Evolutionary conservation across 2,113 vertebrate genomes (phyloP).

Genomic region (Lethenteron camtschaticum): DNA sequence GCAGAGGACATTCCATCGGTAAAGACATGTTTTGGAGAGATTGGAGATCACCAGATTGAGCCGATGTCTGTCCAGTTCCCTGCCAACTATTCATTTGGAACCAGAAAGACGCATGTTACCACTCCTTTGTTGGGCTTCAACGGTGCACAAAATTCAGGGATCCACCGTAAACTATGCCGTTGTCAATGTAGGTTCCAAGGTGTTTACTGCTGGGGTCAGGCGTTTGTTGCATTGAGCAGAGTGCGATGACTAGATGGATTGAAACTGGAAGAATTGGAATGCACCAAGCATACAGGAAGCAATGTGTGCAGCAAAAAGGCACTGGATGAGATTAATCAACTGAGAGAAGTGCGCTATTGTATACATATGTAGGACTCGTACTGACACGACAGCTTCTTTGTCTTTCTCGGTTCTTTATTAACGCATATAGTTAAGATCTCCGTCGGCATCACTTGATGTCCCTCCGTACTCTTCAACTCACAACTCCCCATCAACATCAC

Average conservation of each 20-base stretch:
- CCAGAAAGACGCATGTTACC: slow-evolving; percentile 2
- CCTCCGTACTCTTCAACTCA: no score
- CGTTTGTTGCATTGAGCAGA: neutral
- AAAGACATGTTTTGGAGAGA: neutral
- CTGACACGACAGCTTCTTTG: neutral
- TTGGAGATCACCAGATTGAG: neutral
- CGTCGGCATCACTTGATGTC: no score
- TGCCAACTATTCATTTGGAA: slow-evolving; percentile 3
- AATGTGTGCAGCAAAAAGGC: neutral
- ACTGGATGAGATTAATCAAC: neutral
- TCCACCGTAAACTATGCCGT: neutral
- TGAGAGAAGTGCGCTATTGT: neutral
- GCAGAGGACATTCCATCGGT: slow-evolving; percentile 1
- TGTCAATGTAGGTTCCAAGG: neutral
- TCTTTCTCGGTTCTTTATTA: no score
- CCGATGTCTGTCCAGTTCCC: slow-evolving; percentile 1
- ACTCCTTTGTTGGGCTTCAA: neutral
- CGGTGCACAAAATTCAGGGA: neutral
- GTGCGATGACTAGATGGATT: neutral
- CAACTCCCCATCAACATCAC: no score
- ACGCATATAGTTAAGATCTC: no score
- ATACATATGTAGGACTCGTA: neutral
- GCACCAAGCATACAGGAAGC: neutral
- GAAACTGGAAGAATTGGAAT: neutral
- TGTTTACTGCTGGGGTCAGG: neutral